These are phyloP conservation scores for Amphiprion percula DNA, from an alignment of 2,113 vertebrate genomes.

Conservation along the genomic window DNA sequence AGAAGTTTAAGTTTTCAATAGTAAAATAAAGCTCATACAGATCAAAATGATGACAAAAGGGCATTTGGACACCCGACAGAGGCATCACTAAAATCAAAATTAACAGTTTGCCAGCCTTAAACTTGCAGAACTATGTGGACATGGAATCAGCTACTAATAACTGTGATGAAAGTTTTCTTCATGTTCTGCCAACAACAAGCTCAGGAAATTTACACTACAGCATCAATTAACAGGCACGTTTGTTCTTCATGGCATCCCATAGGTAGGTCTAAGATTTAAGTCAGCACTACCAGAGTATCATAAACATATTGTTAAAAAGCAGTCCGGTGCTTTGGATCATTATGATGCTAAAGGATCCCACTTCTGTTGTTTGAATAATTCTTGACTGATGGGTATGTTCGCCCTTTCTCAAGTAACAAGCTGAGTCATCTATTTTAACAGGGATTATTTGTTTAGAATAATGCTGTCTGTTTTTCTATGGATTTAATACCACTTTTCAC, in stretches of 20 bases:
- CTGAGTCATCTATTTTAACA: not conserved
- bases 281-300: not conserved
- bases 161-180: not conserved
- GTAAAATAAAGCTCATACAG: not conserved
- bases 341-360: not conserved
- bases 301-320: not conserved
- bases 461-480: not conserved
- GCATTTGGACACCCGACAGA: not conserved
- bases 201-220: constrained; percentile 2
- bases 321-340: not conserved
- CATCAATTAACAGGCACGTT: not conserved
- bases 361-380: not conserved
- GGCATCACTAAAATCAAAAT: not conserved
- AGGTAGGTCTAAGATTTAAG: not conserved
- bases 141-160: not conserved
- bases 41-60: not conserved
- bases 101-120: not conserved
- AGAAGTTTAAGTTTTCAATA: not conserved
- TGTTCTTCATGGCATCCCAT: not conserved
- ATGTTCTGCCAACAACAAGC: not conserved
- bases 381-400: not conserved
- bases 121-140: not conserved
- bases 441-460: not conserved
- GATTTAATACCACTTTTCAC: not conserved
- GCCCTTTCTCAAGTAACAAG: not conserved